Percentiles rank a stretch among this genome's conserved stretches.
Evolutionary conservation across 2,888 invertebrate genomes (phyloP).

Genomic region (Drosophila dives): DNA sequence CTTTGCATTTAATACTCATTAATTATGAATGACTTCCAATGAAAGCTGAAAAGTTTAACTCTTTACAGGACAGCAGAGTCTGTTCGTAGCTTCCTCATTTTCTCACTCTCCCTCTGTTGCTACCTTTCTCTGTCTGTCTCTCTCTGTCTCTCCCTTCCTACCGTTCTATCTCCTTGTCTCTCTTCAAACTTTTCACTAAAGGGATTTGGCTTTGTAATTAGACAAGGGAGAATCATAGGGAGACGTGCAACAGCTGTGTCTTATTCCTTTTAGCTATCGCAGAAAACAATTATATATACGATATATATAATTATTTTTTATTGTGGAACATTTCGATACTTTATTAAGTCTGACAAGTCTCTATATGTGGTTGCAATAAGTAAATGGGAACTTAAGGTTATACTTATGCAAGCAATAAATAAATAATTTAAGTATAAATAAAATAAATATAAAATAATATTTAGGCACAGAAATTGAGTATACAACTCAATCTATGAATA

Average conservation of each 20-base stretch:
- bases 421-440: too few species aligned
- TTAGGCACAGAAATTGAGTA: neutral
- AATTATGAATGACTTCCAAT: constrained; percentile 55
- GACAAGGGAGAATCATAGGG: constrained; percentile 30
- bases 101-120: neutral
- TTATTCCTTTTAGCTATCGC: neutral
- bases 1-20: constrained; percentile 39
- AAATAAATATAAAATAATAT: neutral
- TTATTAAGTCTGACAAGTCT: neutral
- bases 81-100: constrained; percentile 23
- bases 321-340: neutral
- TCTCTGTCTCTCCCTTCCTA: neutral
- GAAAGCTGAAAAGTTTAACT: constrained; percentile 56
- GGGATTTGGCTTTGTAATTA: constrained; percentile 62
- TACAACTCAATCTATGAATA: neutral
- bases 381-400: neutral
- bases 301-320: neutral
- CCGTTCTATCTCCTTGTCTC: neutral
- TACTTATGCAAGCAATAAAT: neutral
- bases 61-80: constrained; percentile 42
- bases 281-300: neutral
- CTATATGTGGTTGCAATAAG: neutral
- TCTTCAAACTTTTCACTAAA: constrained; percentile 22
- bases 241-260: constrained; percentile 5
- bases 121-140: neutral